Percentiles rank a stretch among this genome's conserved stretches.
Evolutionary conservation across 2,113 vertebrate species (phyloP).

Genomic region (Zeus faber): DNA sequence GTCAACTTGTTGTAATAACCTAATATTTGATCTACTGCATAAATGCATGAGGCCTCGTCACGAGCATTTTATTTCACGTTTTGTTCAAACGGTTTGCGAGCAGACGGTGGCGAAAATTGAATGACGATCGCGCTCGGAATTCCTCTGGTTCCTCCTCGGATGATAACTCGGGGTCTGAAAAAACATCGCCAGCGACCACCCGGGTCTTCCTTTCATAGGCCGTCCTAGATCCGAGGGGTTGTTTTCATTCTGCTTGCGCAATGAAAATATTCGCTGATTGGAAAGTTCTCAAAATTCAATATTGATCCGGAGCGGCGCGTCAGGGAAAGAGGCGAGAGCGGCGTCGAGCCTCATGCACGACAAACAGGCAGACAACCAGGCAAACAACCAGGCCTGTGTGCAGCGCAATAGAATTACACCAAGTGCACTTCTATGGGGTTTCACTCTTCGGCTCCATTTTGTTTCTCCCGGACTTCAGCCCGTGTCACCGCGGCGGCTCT

Average conservation of each 20-base stretch:
- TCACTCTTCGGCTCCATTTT: no score
- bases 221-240: slow-evolving; percentile 31
- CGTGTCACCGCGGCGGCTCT: no score
- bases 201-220: slow-evolving; percentile 40
- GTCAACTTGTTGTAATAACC: slow-evolving; percentile 65
- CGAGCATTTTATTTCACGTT: slow-evolving; percentile 47
- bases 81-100: slow-evolving; percentile 46
- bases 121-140: slow-evolving; percentile 60
- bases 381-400: no score
- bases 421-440: no score
- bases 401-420: no score
- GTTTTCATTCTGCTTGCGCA: slow-evolving; percentile 26
- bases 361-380: no score
- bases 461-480: no score
- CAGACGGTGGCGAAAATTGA: slow-evolving; percentile 58
- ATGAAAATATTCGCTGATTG: slow-evolving; percentile 13
- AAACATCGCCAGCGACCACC: slow-evolving; percentile 44
- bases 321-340: no score
- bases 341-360: no score
- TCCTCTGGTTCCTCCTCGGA: slow-evolving; percentile 63
- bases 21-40: slow-evolving; percentile 67
- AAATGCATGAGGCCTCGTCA: slow-evolving; percentile 61
- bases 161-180: slow-evolving; percentile 57
- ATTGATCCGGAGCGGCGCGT: no score
- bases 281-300: no score